phyloP scores from a whole-genome alignment of 2,113 vertebrate genomes.

The Sinocyclocheilus grahami region DNA sequence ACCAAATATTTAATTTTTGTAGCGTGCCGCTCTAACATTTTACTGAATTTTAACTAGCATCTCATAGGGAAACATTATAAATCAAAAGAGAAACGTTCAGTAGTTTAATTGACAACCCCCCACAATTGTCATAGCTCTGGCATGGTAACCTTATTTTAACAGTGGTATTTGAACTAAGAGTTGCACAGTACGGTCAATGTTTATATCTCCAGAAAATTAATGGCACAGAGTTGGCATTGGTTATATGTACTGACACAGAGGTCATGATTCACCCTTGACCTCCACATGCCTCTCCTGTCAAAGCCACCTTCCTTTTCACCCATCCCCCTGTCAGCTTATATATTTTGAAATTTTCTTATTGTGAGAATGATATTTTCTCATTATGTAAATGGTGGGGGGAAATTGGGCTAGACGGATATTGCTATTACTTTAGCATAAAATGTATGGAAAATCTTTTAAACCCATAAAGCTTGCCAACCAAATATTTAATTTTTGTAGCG shows the following conservation, averaged over 20 bases:
- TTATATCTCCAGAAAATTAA: too few relatives aligned
- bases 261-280: slow-evolving; percentile 27
- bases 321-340: background rate
- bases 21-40: background rate
- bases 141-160: too few relatives aligned
- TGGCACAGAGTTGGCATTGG: slow-evolving; percentile 1
- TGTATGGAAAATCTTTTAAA: slow-evolving; percentile 10
- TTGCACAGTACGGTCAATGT: background rate
- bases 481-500: background rate
- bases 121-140: too few relatives aligned
- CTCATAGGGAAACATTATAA: background rate
- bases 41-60: background rate
- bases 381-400: slow-evolving; percentile 7
- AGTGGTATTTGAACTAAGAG: too few relatives aligned
- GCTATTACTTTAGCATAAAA: slow-evolving; percentile 12
- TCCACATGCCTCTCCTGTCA: background rate
- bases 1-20: background rate
- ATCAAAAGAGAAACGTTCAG: background rate
- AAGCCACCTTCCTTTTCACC: background rate
- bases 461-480: background rate
- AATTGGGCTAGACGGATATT: background rate
- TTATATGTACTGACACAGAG: slow-evolving; percentile 12
- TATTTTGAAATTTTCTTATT: background rate
- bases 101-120: background rate
- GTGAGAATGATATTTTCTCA: background rate